These are phyloP conservation scores for Zaprionus capensis DNA, from an alignment of 1,140 invertebrate genomes.

Conservation along the genomic window DNA sequence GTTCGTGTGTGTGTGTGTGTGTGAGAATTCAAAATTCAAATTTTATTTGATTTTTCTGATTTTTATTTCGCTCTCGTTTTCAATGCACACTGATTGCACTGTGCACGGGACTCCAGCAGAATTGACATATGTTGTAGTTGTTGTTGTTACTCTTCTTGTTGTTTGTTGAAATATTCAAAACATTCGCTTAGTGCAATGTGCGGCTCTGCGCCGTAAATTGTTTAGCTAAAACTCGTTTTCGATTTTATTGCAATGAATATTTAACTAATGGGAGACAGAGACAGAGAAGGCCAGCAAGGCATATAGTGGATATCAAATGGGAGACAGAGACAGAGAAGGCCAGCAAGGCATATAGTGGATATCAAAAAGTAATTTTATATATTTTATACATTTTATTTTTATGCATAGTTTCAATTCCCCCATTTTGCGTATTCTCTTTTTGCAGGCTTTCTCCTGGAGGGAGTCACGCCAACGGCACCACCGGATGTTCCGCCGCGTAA, in stretches of 20 bases:
- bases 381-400: conserved; percentile 4
- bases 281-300: background rate
- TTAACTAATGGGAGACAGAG: conserved; percentile 15
- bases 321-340: background rate
- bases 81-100: conserved; percentile 68
- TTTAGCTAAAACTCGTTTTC: background rate
- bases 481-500: conserved; percentile 95
- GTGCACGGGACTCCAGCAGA: conserved; percentile 24
- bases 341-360: background rate
- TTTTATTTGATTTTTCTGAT: conserved; percentile 35
- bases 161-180: conserved; percentile 65
- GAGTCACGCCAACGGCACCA: conserved; percentile 89
- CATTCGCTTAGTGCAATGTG: conserved; percentile 63
- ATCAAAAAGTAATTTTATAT: conserved; percentile 7
- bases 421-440: conserved; percentile 59
- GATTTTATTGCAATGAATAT: conserved; percentile 25
- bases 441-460: conserved; percentile 93
- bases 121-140: background rate
- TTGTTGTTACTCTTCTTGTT: conserved; percentile 42
- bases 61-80: conserved; percentile 58
- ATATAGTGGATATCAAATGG: background rate
- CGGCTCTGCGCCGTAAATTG: background rate
- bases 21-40: conserved; percentile 56
- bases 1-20: background rate
- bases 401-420: background rate